Evolutionary conservation across 2,797 vertebrate genomes (phyloP).

Genomic region (Mycteria americana): DNA sequence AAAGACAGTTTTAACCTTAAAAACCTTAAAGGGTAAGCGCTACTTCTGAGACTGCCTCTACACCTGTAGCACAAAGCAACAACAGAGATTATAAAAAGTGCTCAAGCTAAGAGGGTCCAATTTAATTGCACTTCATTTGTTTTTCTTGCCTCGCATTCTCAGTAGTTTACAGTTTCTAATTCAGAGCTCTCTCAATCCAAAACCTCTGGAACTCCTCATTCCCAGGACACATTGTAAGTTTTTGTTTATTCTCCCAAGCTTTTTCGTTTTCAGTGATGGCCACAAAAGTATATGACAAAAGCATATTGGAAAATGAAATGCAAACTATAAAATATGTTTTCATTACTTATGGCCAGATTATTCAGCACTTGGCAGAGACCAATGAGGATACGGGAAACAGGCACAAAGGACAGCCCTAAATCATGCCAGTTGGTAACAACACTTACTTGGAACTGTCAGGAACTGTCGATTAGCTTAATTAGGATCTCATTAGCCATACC

Average conservation of each 20-base stretch:
- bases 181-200: background rate
- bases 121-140: background rate
- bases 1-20: background rate
- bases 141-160: background rate
- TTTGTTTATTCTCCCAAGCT: background rate
- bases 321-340: conserved; percentile 35
- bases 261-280: background rate
- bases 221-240: background rate
- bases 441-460: background rate
- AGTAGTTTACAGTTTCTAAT: background rate
- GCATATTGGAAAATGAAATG: conserved; percentile 17
- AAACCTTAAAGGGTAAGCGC: background rate
- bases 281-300: background rate
- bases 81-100: background rate
- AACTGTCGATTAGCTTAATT: background rate
- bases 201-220: background rate
- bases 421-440: background rate
- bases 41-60: background rate
- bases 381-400: background rate
- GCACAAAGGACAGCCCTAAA: background rate
- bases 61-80: background rate
- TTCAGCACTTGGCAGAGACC: conserved; percentile 39
- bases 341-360: conserved; percentile 27
- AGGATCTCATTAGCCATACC: background rate
- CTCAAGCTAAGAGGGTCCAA: background rate